Evolutionary conservation across 1,140 invertebrate genomes (phyloP).

Genomic region (Polyergus mexicanus): DNA sequence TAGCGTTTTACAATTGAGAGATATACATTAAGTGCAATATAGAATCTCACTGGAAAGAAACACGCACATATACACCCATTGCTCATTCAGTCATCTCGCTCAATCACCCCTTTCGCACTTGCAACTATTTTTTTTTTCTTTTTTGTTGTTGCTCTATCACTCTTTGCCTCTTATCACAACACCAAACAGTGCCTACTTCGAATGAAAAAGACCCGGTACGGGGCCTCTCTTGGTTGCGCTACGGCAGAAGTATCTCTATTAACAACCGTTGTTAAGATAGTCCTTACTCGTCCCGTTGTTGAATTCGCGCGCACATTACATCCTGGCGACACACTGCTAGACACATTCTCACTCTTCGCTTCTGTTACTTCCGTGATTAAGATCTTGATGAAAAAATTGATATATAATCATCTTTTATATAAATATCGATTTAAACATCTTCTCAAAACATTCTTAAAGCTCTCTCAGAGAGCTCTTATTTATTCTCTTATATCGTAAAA

Average conservation of each 20-base stretch:
- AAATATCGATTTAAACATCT: background rate
- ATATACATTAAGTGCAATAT: slow-evolving; percentile 66
- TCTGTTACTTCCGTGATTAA: slow-evolving; percentile 38
- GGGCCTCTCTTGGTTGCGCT: slow-evolving; percentile 33
- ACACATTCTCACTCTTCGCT: slow-evolving; percentile 56
- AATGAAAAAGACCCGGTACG: slow-evolving; percentile 59
- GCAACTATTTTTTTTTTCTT: slow-evolving; percentile 47
- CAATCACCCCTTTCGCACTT: slow-evolving; percentile 42
- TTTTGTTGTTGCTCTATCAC: slow-evolving; percentile 71
- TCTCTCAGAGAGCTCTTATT: background rate
- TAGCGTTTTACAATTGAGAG: slow-evolving; percentile 72
- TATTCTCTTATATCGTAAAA: background rate
- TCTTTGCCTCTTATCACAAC: slow-evolving; percentile 77
- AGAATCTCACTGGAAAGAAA: slow-evolving; percentile 75
- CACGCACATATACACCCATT: slow-evolving; percentile 2
- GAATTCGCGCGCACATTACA: slow-evolving; percentile 10
- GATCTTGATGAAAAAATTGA: background rate
- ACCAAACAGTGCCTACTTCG: slow-evolving; percentile 71
- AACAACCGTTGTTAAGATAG: slow-evolving; percentile 58
- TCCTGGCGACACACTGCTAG: slow-evolving; percentile 30
- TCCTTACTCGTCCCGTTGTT: slow-evolving; percentile 24
- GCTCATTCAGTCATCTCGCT: slow-evolving; percentile 21
- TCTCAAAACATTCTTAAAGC: background rate
- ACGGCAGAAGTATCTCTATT: slow-evolving; percentile 59
- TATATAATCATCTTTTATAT: background rate